A percentile compares a stretch with the other conserved stretches of the same genome.
These are phyloP conservation scores for Macrotis lagotis DNA, from an alignment of 2,113 vertebrate genomes.

Conservation along the genomic window DNA sequence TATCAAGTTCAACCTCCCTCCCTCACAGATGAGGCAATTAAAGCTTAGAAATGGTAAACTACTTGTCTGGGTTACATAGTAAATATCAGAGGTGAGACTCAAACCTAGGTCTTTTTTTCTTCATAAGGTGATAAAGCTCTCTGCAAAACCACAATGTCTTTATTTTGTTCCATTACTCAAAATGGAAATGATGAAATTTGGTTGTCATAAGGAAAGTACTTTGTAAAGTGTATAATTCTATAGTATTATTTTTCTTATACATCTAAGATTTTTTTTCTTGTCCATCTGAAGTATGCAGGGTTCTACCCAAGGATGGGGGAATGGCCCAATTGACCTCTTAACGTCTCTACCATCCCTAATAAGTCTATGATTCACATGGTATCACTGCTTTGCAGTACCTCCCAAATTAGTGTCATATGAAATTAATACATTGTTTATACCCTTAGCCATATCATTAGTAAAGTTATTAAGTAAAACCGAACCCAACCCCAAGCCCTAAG, in stretches of 20 bases:
- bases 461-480: conserved; percentile 4
- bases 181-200: neutral
- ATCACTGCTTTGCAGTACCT: neutral
- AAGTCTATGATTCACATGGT: neutral
- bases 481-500: conserved; percentile 10
- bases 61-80: neutral
- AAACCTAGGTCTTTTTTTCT: neutral
- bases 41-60: neutral
- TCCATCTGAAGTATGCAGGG: neutral
- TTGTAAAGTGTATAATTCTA: neutral
- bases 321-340: neutral
- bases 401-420: neutral
- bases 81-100: neutral
- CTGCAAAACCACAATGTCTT: neutral
- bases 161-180: neutral
- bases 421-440: neutral
- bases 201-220: neutral
- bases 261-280: neutral
- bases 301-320: neutral
- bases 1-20: neutral
- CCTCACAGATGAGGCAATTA: neutral
- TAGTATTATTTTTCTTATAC: neutral
- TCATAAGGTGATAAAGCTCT: neutral
- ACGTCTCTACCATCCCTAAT: neutral
- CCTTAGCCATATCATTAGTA: conserved; percentile 17